phyloP scores from a whole-genome alignment of 2,113 vertebrate genomes.

The Machaerirhynchus nigripectus region DNA sequence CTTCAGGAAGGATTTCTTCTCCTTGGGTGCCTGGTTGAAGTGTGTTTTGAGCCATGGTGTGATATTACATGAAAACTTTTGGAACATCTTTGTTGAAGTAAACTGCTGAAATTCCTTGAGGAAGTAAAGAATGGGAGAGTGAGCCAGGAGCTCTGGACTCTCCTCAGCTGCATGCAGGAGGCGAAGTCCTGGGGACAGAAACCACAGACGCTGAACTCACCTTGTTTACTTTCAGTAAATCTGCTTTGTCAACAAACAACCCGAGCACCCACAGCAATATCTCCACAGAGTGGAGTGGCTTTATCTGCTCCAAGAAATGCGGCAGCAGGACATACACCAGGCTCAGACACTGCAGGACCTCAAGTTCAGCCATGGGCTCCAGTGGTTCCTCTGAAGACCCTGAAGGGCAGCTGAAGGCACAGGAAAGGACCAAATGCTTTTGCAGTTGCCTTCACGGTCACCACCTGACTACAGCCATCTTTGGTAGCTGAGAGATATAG shows the following conservation, averaged over 20 bases:
- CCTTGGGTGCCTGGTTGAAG: background rate
- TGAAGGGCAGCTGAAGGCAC: background rate
- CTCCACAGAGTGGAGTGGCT: background rate
- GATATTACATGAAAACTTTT: fast-evolving
- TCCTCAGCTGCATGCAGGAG: background rate
- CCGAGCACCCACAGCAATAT: background rate
- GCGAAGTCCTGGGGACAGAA: background rate
- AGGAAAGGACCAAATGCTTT: background rate
- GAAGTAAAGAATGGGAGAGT: background rate
- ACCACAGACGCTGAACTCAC: background rate
- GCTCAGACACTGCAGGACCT: background rate
- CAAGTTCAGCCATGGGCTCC: fast-evolving
- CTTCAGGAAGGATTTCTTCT: background rate
- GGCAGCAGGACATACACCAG: background rate
- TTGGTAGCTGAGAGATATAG: too few relatives aligned
- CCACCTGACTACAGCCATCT: background rate
- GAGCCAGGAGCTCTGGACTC: background rate
- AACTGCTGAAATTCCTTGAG: background rate
- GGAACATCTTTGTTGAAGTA: background rate
- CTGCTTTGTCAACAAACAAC: background rate
- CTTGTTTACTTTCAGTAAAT: background rate
- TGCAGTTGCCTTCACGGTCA: background rate
- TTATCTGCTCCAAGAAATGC: fast-evolving
- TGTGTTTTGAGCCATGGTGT: fast-evolving
- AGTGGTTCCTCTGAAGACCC: background rate